Percentiles rank a stretch among this genome's conserved stretches.
phyloP scores from a whole-genome alignment of 2,888 invertebrate species.

The Galerucella pusilla region DNA sequence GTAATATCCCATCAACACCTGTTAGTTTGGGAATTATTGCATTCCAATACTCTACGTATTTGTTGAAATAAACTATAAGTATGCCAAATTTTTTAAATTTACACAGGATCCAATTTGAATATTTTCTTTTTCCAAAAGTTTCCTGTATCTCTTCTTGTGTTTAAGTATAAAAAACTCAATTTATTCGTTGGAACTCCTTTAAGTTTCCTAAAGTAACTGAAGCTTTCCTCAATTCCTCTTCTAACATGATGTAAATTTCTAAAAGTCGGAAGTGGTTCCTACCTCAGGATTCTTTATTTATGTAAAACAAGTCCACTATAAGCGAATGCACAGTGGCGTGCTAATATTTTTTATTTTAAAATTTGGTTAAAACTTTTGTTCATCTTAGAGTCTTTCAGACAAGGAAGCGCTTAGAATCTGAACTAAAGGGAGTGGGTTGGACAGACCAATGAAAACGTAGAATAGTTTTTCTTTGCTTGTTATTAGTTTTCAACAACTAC shows the following conservation, averaged over 20 bases:
- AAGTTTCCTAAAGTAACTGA: conserved; percentile 31
- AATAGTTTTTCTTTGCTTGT: too few relatives aligned
- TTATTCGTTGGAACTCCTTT: conserved; percentile 35
- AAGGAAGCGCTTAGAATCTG: too few relatives aligned
- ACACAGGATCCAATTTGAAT: conserved; percentile 1
- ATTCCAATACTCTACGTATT: too few relatives aligned
- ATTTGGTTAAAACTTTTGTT: not conserved
- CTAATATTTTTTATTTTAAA: not conserved
- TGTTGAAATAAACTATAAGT: too few relatives aligned
- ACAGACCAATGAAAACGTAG: too few relatives aligned
- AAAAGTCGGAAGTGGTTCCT: conserved; percentile 43
- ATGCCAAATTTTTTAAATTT: not conserved
- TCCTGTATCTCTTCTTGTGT: conserved; percentile 9
- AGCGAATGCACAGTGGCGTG: conserved; percentile 38
- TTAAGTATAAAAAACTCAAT: conserved; percentile 27
- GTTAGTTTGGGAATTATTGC: too few relatives aligned
- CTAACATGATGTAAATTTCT: conserved; percentile 40
- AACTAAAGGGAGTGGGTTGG: too few relatives aligned
- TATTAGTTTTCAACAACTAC: too few relatives aligned
- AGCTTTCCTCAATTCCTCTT: conserved; percentile 36
- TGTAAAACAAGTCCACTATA: conserved; percentile 45
- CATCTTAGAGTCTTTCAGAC: not conserved
- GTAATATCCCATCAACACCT: too few relatives aligned
- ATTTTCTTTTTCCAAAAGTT: conserved; percentile 5
- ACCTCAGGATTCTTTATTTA: conserved; percentile 39